Conservation (phyloP, 1,140 invertebrate species). For the Penaeus indicus region DNA sequence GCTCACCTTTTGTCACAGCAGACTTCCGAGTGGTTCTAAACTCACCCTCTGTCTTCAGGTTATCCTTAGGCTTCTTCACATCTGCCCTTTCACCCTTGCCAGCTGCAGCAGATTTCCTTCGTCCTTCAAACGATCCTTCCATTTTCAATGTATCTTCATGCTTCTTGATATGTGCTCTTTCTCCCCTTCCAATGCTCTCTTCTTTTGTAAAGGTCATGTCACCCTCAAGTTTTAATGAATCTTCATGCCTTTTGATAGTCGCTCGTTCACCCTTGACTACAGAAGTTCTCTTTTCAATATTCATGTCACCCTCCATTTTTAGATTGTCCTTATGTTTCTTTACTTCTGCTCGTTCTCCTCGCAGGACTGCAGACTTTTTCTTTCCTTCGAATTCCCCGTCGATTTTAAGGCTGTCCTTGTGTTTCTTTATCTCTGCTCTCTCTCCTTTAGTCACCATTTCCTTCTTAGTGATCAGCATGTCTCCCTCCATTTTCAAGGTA, state of each 20-base stretch:
- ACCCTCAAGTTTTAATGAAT: slow-evolving; percentile 73
- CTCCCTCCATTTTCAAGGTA: slow-evolving; percentile 77
- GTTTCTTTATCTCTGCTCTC: slow-evolving; percentile 70
- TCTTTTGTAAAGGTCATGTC: slow-evolving; percentile 70
- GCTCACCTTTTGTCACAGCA: slow-evolving; percentile 37
- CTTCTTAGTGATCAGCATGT: slow-evolving; percentile 70
- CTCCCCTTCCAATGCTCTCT: slow-evolving; percentile 66
- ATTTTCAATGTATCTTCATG: slow-evolving; percentile 74
- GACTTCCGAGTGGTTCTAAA: slow-evolving; percentile 67
- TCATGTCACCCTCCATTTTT: slow-evolving; percentile 72
- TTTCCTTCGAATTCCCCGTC: slow-evolving; percentile 71
- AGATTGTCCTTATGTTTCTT: slow-evolving; percentile 75
- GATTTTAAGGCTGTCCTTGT: slow-evolving; percentile 73
- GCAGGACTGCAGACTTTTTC: slow-evolving; percentile 31
- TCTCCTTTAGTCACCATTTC: slow-evolving; percentile 68
- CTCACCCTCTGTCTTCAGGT: slow-evolving; percentile 68
- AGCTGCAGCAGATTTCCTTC: slow-evolving; percentile 45
- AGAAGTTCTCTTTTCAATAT: slow-evolving; percentile 35
- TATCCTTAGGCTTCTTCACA: slow-evolving; percentile 68
- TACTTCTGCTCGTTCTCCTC: slow-evolving; percentile 70
- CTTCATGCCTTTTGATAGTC: slow-evolving; percentile 71
- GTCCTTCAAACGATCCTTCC: slow-evolving; percentile 70
- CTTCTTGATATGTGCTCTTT: slow-evolving; percentile 71
- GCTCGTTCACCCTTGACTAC: slow-evolving; percentile 69
- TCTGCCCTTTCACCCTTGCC: slow-evolving; percentile 69